phyloP scores from a whole-genome alignment of 2,888 invertebrate genomes.

The Epistrophe grossulariae region DNA sequence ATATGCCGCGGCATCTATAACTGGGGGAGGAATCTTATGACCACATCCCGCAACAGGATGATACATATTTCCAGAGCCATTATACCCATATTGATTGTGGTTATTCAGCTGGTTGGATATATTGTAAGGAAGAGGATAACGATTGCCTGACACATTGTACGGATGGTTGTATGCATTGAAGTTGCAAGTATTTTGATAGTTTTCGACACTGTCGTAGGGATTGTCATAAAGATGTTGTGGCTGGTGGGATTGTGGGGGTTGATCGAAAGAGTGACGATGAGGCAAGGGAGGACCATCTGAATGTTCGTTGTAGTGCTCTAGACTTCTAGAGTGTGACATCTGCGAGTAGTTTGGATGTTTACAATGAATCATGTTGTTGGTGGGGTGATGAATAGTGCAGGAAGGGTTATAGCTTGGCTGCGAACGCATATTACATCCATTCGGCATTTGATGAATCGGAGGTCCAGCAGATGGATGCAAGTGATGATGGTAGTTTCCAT shows the following conservation, averaged over 20 bases:
- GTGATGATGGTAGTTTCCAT: constrained; percentile 73
- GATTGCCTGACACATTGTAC: constrained; percentile 83
- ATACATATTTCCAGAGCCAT: constrained; percentile 71
- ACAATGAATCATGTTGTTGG: constrained; percentile 50
- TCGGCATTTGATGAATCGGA: constrained; percentile 76
- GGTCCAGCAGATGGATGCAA: constrained; percentile 68
- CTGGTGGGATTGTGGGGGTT: constrained; percentile 79
- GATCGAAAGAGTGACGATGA: constrained; percentile 83
- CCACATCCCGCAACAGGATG: constrained; percentile 61
- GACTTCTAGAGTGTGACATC: constrained; percentile 83
- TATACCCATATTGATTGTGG: constrained; percentile 78
- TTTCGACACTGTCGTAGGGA: constrained; percentile 82
- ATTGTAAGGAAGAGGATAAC: constrained; percentile 83
- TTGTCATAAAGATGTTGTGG: constrained; percentile 80
- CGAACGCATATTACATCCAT: constrained; percentile 72
- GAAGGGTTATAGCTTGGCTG: constrained; percentile 56
- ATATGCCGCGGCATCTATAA: constrained; percentile 70
- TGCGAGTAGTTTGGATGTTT: constrained; percentile 75
- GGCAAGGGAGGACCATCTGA: constrained; percentile 78
- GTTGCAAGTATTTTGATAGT: constrained; percentile 78
- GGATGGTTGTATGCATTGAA: constrained; percentile 79
- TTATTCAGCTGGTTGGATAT: constrained; percentile 82
- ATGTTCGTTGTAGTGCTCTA: constrained; percentile 83
- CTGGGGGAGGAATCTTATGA: constrained; percentile 74
- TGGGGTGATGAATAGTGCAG: constrained; percentile 70